Conservation (phyloP, 1,140 invertebrate genomes). For the Halesus radiatus region DNA sequence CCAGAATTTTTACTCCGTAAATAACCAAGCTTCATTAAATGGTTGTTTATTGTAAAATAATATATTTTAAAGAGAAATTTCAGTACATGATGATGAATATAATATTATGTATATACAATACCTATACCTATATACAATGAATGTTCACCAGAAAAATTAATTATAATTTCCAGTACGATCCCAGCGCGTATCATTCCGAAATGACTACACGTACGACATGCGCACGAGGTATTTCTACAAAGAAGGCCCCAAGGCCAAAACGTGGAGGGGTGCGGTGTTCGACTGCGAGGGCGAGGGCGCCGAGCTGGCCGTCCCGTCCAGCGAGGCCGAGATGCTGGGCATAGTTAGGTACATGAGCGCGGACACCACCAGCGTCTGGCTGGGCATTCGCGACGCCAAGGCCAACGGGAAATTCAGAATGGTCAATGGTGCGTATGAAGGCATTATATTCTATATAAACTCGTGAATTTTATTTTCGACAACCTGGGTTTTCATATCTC, state of each 20-base stretch:
- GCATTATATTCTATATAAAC: too few species aligned
- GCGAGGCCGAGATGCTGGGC: not conserved
- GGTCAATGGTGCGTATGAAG: not conserved
- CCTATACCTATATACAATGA: too few species aligned
- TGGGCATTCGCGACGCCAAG: not conserved
- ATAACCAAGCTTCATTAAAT: too few species aligned
- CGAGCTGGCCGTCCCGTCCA: not conserved
- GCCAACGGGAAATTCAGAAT: not conserved
- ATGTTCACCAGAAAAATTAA: too few species aligned
- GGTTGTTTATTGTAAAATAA: too few species aligned
- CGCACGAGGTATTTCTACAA: not conserved
- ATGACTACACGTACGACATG: not conserved
- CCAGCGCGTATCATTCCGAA: not conserved
- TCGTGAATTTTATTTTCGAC: too few species aligned
- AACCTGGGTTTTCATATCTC: too few species aligned
- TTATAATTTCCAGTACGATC: too few species aligned
- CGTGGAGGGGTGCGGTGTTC: not conserved
- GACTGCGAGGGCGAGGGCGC: not conserved
- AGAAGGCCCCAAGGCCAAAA: not conserved
- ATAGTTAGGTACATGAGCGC: not conserved
- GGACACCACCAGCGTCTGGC: not conserved
- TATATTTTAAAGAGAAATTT: too few species aligned
- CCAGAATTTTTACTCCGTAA: too few species aligned
- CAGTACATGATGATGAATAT: too few species aligned
- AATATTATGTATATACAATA: too few species aligned